Base-by-base conservation (phyloP, 2,888 invertebrate genomes). In the Liposcelis brunnea region DNA sequence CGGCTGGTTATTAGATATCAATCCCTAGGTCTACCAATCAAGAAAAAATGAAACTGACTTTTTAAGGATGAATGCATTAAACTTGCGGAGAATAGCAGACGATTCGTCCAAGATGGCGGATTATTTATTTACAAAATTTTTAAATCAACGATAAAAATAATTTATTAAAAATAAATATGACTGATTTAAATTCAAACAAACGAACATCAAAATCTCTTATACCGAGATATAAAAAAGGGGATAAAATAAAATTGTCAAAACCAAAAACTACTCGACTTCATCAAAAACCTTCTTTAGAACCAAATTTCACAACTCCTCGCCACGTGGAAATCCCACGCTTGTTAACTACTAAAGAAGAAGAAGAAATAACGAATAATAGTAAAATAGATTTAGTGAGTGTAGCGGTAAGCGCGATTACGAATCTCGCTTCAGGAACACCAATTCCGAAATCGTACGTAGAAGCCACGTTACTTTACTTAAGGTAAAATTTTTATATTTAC, bases 351-450 rank as follows among this genome's bases (percentile, higher is more conserved):
- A 19, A 21, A 11, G 38, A 38, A 21, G 38, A 21, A 33, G 42
- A 42, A 34, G 31, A 34, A 42, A 43, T 35, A 11, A 5, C n/a
- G 12, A 34, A 15, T 12, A 44, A 44, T 34, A 26, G 44, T 44
- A 44, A 37, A 35, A 26, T 31, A 44, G 12, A 31, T 44, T 44
- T 44, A 37, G 31, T 44, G 26, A 31, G 35, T 31, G 31, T 31
- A 35, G 21, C 31, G 15, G 21, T 44, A 34, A 35, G 31, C 37
- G 16, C 44, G 8, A 26, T 37, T 26, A 26, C 26, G 26, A 26
- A 26, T 26, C 8, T 26, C 5, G 4, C 26, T 26, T 6, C 8
- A 8, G 26, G 26, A 8, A 26, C 4, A 26, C 8, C 4, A 4
- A 8, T 26, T 4, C 26, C 26, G 26, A 26, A 26, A 26, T 6